Conservation (phyloP, 1,140 invertebrate genomes). For the Heliconius himera region DNA sequence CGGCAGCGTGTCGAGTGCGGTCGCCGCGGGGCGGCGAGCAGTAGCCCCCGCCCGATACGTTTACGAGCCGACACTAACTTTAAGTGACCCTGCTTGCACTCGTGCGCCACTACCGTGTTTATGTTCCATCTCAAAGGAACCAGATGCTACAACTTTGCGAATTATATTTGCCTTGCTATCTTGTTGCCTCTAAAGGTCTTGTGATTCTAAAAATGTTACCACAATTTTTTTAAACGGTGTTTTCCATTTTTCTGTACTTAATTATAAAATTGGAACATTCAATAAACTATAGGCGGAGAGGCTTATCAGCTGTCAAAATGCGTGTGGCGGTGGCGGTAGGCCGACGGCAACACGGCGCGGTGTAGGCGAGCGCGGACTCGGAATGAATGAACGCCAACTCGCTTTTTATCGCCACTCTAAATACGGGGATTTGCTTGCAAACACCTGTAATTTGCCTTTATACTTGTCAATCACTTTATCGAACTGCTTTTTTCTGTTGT, state of each 20-base stretch:
- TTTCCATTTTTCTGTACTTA: neutral
- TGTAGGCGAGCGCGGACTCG: constrained; percentile 35
- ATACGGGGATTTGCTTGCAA: constrained; percentile 59
- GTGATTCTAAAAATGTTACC: too few relatives aligned
- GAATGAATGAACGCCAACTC: constrained; percentile 65
- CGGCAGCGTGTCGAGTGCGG: constrained; percentile 78
- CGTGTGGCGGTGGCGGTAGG: constrained; percentile 48
- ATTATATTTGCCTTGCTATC: neutral
- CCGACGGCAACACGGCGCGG: constrained; percentile 35
- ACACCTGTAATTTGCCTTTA: constrained; percentile 59
- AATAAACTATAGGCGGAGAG: constrained; percentile 49
- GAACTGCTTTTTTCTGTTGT: constrained; percentile 7
- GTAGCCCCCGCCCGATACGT: constrained; percentile 76
- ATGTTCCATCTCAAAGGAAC: constrained; percentile 73
- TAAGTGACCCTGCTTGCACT: constrained; percentile 74
- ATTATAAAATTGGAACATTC: constrained; percentile 33
- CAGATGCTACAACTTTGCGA: constrained; percentile 58
- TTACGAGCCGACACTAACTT: constrained; percentile 79
- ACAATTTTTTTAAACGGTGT: too few relatives aligned
- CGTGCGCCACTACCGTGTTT: constrained; percentile 69
- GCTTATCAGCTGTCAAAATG: constrained; percentile 67
- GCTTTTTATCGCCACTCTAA: constrained; percentile 72
- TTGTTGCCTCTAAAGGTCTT: neutral
- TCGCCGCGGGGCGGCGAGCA: constrained; percentile 72
- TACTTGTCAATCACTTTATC: constrained; percentile 47